phyloP scores from a whole-genome alignment of 2,888 invertebrate species.

The Caenorhabditis sp. region DNA sequence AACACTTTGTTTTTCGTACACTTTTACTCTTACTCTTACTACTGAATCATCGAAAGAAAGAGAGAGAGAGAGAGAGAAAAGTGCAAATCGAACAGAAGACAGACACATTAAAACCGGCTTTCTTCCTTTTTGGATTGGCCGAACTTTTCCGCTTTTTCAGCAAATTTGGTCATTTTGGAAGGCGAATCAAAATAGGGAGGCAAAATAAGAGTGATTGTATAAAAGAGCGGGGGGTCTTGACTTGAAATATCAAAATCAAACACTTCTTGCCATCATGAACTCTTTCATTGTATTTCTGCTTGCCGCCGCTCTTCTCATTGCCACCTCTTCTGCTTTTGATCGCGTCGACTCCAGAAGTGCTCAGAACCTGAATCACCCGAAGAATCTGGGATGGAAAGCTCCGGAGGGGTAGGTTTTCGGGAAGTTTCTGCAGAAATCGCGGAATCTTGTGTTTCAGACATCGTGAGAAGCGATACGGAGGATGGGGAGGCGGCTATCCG shows the following conservation, averaged over 20 bases:
- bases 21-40: too few relatives aligned
- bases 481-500: slow-evolving; percentile 41
- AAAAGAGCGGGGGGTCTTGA: slow-evolving; percentile 12
- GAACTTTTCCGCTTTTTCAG: slow-evolving; percentile 8
- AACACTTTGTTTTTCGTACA: too few relatives aligned
- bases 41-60: not conserved
- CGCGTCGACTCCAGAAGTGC: too few relatives aligned
- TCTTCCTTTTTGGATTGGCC: not conserved
- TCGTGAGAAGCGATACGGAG: slow-evolving; percentile 38
- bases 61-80: not conserved
- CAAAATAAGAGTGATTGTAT: not conserved
- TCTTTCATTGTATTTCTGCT: not conserved
- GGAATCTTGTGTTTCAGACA: slow-evolving; percentile 18
- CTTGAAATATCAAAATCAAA: not conserved
- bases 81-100: not conserved
- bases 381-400: slow-evolving; percentile 42
- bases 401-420: slow-evolving; percentile 20
- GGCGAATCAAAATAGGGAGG: not conserved
- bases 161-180: not conserved
- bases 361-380: slow-evolving; percentile 26
- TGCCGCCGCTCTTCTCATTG: not conserved
- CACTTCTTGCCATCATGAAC: slow-evolving; percentile 3
- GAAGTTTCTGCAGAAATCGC: not conserved
- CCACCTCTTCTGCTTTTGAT: not conserved
- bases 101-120: not conserved